Base-by-base conservation (phyloP, 2,888 invertebrate species). In the Mylabris sibirica region DNA sequence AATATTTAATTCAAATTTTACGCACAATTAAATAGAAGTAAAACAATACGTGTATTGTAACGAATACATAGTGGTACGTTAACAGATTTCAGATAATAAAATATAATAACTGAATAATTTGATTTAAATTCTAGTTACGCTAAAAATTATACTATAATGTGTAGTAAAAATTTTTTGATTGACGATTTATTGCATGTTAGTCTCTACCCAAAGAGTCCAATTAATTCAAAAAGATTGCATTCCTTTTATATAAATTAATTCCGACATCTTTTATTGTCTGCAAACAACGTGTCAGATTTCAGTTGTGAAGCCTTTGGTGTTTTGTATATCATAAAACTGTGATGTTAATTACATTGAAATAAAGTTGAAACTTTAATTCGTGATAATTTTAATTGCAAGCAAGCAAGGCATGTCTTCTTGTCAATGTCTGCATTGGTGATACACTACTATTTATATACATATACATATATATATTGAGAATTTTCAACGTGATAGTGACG, bases 1-100 rank as follows among this genome's bases (percentile, higher is more conserved):
- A 82, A 84, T 84, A 85, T 84, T 85, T 84, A 85, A 85, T 84
- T 84, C 84, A 83, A 82, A 84, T 84, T 84, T 84, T 83, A 84
- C 82, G 81, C 82, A 83, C 84, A 85, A 84, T 85, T 85, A 84
- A 84, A 83, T 82, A 82, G 81, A 81, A 80, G 81, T 82, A 81
- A 82, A 81, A 80, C 80, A 77, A 74, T 72, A 71, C 70, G 67
- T 63, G 71, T 72, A 78, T 79, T 80, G 80, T 81, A 80, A 81
- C 81, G 79, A 80, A 17, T 17, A n/a, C n/a, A n/a, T 0, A 6
- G n/a, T 44, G n/a, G 17, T 6, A 44, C 6, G 12, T 44, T 17
- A 17, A 44, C 44, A 17, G 17, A 44, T 44, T 12, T 41, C 41
- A 41, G 3, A 14, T 5, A 17, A 38, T 12, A 38, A 38, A 38